Evolutionary conservation across 2,888 invertebrate species (phyloP), one percentile per base, ranked within the genome.

Genomic region (Crossocerus cetratus): DNA sequence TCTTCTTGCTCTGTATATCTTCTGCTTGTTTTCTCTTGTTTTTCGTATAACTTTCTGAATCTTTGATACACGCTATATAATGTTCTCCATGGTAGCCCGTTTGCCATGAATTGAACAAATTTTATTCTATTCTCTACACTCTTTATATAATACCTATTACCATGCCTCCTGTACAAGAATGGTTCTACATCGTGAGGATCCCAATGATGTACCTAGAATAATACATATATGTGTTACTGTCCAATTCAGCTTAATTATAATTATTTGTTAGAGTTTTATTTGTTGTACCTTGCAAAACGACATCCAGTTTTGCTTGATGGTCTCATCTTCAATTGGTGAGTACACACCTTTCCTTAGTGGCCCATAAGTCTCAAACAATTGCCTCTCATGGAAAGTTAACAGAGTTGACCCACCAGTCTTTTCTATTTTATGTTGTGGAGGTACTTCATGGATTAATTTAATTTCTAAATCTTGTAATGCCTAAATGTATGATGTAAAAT

Each of bases 41-140:
- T 59, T 8, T 8, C 55, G 70, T 81, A 77, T 13, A 87, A 70
- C 59, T 53, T 65, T 75, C 58, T 79, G 68, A 88, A 89, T 78
- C 87, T 83, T 8, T 16, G 59, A 64, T 84, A 82, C 58, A 89
- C 81, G 57, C 84, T 84, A 43, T 57, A 75, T 8, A 88, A 70
- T 16, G 80, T 75, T 76, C 89, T 82, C 77, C 77, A 81, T 13
- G 87, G 87, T 62, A 89, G 82, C 44, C 82, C 85, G 65, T 86
- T 83, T 3, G 86, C 86, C 59, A 89, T 62, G 74, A 84, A 89
- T 56, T 83, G 86, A n/a, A 83, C 74, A 73, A 89, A 89, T 60
- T 83, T 85, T 62, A 73, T 67, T 68, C 86, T 83, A 21, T 86
- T 76, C 16, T 67, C 20, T 0, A 64, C 0, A 5, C 20, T 32